A percentile compares a stretch with the other conserved stretches of the same genome.
Conservation (phyloP, 2,113 vertebrate species). For the Hydrochoerus hydrochaeris region DNA sequence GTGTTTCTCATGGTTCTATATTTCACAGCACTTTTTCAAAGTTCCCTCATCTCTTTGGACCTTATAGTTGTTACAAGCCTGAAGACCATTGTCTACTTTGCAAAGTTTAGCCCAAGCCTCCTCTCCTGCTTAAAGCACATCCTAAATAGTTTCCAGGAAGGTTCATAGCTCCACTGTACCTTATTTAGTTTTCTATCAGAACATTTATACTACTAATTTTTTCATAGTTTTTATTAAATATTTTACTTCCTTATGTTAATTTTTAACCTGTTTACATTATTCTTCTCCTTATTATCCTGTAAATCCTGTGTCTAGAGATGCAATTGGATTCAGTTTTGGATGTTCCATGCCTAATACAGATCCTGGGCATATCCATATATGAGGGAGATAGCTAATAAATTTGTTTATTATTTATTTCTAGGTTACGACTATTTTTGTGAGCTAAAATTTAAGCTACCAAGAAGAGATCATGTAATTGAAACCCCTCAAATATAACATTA, state of each 20-base stretch:
- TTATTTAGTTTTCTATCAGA: neutral
- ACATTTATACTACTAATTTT: neutral
- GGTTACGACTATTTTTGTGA: neutral
- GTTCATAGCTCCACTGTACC: neutral
- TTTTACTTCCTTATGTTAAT: neutral
- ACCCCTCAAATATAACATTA: neutral
- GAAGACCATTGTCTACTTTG: neutral
- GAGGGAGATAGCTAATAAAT: neutral
- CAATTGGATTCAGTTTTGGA: neutral
- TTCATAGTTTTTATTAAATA: neutral
- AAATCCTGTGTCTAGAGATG: neutral
- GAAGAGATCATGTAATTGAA: neutral
- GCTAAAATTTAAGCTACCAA: neutral
- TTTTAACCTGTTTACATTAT: neutral
- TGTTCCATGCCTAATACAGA: neutral
- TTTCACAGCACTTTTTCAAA: neutral
- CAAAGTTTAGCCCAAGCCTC: neutral
- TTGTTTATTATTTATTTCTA: constrained; percentile 1
- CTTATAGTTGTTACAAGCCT: neutral
- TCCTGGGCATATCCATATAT: neutral
- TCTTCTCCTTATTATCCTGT: neutral
- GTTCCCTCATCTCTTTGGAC: neutral
- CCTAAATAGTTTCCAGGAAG: neutral
- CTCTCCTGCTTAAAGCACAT: neutral
- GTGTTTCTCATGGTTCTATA: neutral